Base-by-base conservation (phyloP, 1,140 invertebrate genomes). In the Bombus consobrinus region DNA sequence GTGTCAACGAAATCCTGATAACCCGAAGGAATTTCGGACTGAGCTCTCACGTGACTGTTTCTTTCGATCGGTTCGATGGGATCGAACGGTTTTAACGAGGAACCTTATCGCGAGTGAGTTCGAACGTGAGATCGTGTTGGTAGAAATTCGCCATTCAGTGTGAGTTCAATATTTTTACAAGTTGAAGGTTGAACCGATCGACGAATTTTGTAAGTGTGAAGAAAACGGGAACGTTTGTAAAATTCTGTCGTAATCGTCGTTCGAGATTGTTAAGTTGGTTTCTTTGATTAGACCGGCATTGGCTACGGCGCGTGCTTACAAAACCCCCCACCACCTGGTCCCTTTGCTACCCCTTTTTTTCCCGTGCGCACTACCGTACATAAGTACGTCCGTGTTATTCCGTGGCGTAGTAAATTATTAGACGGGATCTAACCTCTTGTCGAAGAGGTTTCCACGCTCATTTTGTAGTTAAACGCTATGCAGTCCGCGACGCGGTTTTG, bases 281-380 rank as follows among this genome's bases (percentile, higher is more conserved):
- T 41, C n/a, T 74, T 69, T 34, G 22, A 5, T 43, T 43, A 41
- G 53, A 28, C 47, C 18, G 28, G 8, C 43, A 15, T 57, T 13
- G 13, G 4, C 8, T 25, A 66, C 43, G 53, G 37, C 82, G 75
- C 76, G 75, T 84, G 82, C 75, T 84, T 59, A 41, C 25, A n/a
- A 62, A 37, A 74, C 22, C 15, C 64, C 76, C 66, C 75, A 84
- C 75, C 39, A 32, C 6, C 43, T 57, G 1, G 12, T 28, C 34
- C 3, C n/a, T 37, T 37, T 15, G 34, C 53, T 28, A 69, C 22
- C 47, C 43, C 34, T 43, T 37, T 80, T 37, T 1, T 10, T 57
- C 5, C 32, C 9, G 1, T 15, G 3, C 39, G 8, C 18, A 28
- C 34, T 13, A 41, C n/a, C 53, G 22, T 62, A n/a, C 59, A 28